A percentile compares a stretch with the other conserved stretches of the same genome.
These are phyloP conservation scores for Emmelina monodactyla DNA, from an alignment of 2,888 invertebrate genomes.

Conservation along the genomic window DNA sequence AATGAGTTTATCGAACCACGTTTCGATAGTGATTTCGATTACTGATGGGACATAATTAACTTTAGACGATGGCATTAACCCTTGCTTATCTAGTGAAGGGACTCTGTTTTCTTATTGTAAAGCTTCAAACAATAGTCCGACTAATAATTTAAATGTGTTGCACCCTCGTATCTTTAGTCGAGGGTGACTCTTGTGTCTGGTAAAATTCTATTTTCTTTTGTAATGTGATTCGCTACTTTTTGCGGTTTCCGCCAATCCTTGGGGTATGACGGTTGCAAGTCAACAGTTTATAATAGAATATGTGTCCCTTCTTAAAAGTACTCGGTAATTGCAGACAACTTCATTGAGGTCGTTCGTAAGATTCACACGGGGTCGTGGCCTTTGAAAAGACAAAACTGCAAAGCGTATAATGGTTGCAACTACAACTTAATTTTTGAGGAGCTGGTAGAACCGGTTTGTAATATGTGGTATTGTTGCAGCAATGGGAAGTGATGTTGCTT, in stretches of 20 bases:
- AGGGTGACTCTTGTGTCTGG: not conserved
- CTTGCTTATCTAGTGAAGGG: conserved; percentile 20
- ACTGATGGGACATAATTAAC: conserved; percentile 3
- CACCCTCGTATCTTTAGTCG: not conserved
- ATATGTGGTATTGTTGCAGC: conserved; percentile 59
- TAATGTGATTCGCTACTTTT: conserved; percentile 51
- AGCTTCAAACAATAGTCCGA: conserved; percentile 7
- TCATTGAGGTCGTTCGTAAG: conserved; percentile 17
- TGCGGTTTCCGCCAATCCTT: conserved; percentile 59
- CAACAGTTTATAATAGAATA: conserved; percentile 39
- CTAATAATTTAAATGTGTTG: conserved; percentile 3
- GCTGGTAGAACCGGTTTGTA: not conserved
- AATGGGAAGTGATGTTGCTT: conserved; percentile 81
- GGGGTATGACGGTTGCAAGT: conserved; percentile 59
- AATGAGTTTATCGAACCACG: conserved; percentile 17
- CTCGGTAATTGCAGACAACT: conserved; percentile 20
- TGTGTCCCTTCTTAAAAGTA: conserved; percentile 30
- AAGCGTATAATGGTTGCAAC: not conserved
- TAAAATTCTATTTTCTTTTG: conserved; percentile 36
- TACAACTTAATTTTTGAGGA: not conserved
- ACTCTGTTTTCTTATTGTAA: conserved; percentile 6
- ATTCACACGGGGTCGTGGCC: conserved; percentile 37
- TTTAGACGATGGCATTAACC: conserved; percentile 18
- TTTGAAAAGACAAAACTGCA: conserved; percentile 19
- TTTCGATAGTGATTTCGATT: conserved; percentile 12